phyloP scores from a whole-genome alignment of 2,888 invertebrate species.

The Tetrapedia diversipes region DNA sequence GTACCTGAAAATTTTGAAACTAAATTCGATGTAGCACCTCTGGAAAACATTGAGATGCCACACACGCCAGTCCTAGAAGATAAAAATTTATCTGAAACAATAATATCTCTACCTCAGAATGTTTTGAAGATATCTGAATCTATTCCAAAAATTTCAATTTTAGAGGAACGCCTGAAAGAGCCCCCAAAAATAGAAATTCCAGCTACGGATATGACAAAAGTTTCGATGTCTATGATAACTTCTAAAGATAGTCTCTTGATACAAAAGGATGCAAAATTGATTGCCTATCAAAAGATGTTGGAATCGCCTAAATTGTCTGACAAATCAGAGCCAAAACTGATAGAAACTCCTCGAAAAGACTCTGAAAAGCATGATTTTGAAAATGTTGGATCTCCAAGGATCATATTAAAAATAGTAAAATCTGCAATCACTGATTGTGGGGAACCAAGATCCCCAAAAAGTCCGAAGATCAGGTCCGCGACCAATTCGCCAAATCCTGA shows the following conservation, averaged over 20 bases:
- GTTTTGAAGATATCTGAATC: conserved; percentile 64
- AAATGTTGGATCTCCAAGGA: conserved; percentile 80
- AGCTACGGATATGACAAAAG: conserved; percentile 67
- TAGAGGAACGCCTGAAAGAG: conserved; percentile 78
- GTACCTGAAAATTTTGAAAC: background rate
- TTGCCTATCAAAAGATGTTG: conserved; percentile 69
- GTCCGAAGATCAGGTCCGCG: conserved; percentile 80
- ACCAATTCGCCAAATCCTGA: conserved; percentile 81
- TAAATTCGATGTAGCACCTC: background rate
- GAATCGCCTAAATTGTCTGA: conserved; percentile 72
- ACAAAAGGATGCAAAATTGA: conserved; percentile 73
- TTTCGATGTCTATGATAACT: conserved; percentile 68
- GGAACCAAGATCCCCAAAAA: conserved; percentile 80
- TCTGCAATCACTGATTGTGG: conserved; percentile 80
- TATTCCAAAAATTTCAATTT: conserved; percentile 75
- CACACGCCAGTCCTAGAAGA: background rate
- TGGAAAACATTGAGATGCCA: conserved; percentile 26
- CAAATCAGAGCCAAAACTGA: conserved; percentile 66
- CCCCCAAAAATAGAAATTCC: conserved; percentile 80
- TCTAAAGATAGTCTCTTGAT: conserved; percentile 77
- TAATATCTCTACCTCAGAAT: conserved; percentile 43
- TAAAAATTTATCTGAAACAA: conserved; percentile 1
- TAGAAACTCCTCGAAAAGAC: conserved; percentile 77
- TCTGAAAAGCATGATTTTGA: conserved; percentile 76
- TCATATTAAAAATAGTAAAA: conserved; percentile 80